Conservation (phyloP, 2,888 invertebrate genomes). For the Lasioglossum marginatum region DNA sequence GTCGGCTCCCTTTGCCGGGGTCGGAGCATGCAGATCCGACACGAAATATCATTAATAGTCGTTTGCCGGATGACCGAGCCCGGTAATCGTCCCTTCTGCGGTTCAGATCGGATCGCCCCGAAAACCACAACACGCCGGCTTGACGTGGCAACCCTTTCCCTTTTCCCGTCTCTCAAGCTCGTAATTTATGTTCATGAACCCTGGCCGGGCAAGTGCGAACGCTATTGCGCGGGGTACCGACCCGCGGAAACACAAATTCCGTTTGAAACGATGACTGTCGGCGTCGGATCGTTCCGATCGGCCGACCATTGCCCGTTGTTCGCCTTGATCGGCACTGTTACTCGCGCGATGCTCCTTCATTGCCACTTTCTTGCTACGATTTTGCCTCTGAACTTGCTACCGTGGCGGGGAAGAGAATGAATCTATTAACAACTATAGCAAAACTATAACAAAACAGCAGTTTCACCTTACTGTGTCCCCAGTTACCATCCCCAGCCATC, state of each 20-base stretch:
- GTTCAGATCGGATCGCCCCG: slow-evolving; percentile 77
- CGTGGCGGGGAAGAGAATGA: too few species aligned
- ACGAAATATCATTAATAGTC: slow-evolving; percentile 83
- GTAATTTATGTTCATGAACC: slow-evolving; percentile 69
- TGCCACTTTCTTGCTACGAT: background rate
- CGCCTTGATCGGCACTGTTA: background rate
- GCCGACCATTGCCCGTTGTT: background rate
- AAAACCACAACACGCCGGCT: slow-evolving; percentile 79
- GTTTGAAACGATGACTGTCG: background rate
- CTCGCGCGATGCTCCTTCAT: background rate
- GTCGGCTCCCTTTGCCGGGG: slow-evolving; percentile 73
- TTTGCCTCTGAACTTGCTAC: background rate
- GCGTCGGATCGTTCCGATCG: background rate
- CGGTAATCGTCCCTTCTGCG: slow-evolving; percentile 80
- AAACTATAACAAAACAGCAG: background rate
- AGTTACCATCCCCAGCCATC: fast-evolving
- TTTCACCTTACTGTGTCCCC: background rate
- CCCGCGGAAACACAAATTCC: slow-evolving; percentile 19
- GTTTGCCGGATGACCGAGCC: slow-evolving; percentile 83
- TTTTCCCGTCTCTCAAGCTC: slow-evolving; percentile 50
- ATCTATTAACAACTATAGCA: background rate
- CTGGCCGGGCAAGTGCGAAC: slow-evolving; percentile 55
- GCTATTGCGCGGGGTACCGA: slow-evolving; percentile 15
- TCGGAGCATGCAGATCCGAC: slow-evolving; percentile 81
- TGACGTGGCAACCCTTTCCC: slow-evolving; percentile 36